Evolutionary conservation across 2,113 vertebrate genomes (phyloP), one percentile per base, ranked within the genome.

Genomic region (Psittacula cyanocephala): DNA sequence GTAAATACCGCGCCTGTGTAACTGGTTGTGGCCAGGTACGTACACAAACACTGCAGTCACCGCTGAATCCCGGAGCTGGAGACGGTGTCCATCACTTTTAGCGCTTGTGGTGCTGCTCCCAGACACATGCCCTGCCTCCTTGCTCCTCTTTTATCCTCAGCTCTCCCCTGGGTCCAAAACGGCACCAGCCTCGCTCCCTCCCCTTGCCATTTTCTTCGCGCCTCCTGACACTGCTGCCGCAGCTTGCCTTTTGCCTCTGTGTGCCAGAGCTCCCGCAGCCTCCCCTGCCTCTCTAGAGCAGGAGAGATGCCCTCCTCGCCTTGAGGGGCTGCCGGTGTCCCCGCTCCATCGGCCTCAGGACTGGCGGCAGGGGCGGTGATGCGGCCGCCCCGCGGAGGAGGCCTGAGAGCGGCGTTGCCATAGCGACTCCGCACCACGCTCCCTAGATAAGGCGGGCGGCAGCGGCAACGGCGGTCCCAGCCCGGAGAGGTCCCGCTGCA

Each of bases 361-460:
- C 57, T 7, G 33, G 33, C 33, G 39, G 41, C 92, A 35, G 65
- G n/a, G 68, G 72, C 20, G 44, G 55, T 44, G 71, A 69, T 80
- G 89, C 57, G 60, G 5, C 37, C 80, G 31, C 43, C 46, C 67
- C 27, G 43, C 37, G 41, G 74, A 88, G 88, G 77, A 87, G 23
- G 6, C n/a, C 43, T 47, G 96, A 97, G 77, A 28, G 23, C 41
- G 0, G 77, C 59, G 77, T 97, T 97, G 89, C 95, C 97, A 96
- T 94, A 96, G 97, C 86, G 80, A 98, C 97, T 1, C 80, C 75
- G 28, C 80, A 88, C 81, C 70, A 95, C 49, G 88, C 49, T 96
- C 93, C 88, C 94, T 97, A 97, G 94, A 98, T 97, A 98, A 98
- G 96, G 95, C 75, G 17, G 74, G 91, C 60, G 25, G 81, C 62